Percentiles rank a stretch among this genome's conserved stretches.
These are phyloP conservation scores for Onychostruthus taczanowskii DNA, from an alignment of 2,113 vertebrate species.

Conservation along the genomic window DNA sequence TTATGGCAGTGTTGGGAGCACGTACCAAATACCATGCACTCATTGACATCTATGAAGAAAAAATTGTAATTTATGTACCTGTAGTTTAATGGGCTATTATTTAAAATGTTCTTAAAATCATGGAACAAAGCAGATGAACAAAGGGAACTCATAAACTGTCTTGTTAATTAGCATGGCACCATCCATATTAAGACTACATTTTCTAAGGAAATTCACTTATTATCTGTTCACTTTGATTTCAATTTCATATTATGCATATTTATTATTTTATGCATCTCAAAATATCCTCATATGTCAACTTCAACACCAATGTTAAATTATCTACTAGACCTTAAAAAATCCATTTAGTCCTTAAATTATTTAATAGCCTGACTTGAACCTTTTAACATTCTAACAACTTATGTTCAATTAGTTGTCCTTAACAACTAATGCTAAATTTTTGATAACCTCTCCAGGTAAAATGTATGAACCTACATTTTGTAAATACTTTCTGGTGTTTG, in stretches of 20 bases:
- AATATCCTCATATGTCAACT: background rate
- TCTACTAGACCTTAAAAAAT: background rate
- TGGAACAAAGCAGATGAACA: background rate
- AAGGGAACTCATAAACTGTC: background rate
- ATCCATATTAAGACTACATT: background rate
- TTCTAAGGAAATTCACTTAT: background rate
- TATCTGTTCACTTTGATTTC: background rate
- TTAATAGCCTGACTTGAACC: background rate
- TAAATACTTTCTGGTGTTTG: background rate
- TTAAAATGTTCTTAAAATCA: background rate
- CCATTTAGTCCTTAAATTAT: background rate
- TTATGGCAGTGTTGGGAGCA: conserved; percentile 94
- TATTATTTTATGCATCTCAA: background rate
- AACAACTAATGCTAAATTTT: background rate
- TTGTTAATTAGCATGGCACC: background rate
- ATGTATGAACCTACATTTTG: background rate
- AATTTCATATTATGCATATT: background rate
- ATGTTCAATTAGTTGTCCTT: background rate
- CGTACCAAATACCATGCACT: conserved; percentile 90
- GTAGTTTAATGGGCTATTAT: background rate
- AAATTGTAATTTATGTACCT: background rate
- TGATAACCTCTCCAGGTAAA: background rate
- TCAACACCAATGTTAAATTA: background rate
- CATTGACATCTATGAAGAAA: conserved; percentile 85
- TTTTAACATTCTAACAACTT: background rate